phyloP scores from a whole-genome alignment of 2,797 vertebrate species.

The Tenualosa thibaudeaui region DNA sequence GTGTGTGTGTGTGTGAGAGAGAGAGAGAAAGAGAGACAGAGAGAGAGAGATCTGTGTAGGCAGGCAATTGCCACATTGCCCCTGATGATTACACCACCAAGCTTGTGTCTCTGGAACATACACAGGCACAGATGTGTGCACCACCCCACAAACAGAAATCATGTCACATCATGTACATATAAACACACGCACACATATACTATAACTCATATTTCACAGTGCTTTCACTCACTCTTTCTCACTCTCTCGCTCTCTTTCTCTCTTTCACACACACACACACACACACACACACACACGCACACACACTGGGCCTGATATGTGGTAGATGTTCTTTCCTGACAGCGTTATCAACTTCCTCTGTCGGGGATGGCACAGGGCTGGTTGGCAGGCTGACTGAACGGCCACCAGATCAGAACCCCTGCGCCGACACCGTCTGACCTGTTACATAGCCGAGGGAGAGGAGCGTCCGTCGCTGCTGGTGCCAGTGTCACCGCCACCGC shows the following conservation, averaged over 20 bases:
- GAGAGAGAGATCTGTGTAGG: background rate
- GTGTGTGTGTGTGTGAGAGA: background rate
- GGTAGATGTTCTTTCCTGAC: conserved; percentile 29
- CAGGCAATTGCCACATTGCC: background rate
- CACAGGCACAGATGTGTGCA: background rate
- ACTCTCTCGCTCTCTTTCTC: background rate
- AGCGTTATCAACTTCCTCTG: conserved; percentile 28
- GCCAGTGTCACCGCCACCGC: background rate
- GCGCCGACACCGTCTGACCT: conserved; percentile 53
- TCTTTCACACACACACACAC: conserved; percentile 8
- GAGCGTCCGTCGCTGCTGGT: background rate
- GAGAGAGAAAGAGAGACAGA: background rate
- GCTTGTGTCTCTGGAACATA: background rate
- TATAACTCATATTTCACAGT: background rate
- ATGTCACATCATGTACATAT: background rate
- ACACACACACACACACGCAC: conserved; percentile 7
- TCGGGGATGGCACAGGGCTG: conserved; percentile 30
- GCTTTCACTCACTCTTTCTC: background rate
- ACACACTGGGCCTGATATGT: background rate
- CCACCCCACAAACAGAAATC: background rate
- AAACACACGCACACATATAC: background rate
- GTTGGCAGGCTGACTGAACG: background rate
- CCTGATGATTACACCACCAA: background rate
- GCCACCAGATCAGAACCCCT: conserved; percentile 42
- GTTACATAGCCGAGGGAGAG: conserved; percentile 48